Evolutionary conservation across 2,113 vertebrate species (phyloP), one percentile per base, ranked within the genome.

Genomic region (Acanthochromis polyacanthus): DNA sequence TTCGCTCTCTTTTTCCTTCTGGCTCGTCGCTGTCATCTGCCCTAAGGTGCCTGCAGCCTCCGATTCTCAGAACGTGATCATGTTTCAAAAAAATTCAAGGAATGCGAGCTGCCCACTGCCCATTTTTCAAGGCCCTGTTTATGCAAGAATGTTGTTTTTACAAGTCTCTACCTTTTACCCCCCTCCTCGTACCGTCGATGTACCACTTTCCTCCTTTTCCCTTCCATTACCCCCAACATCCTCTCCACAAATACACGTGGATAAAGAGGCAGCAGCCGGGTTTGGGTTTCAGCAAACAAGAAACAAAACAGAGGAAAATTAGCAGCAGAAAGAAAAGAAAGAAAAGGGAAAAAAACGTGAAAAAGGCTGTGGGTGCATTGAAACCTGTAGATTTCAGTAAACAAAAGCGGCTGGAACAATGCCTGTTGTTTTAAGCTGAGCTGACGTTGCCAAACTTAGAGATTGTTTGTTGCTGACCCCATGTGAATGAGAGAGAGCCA

Each of bases 401-500:
- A 93, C 92, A 92, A 92, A 89, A 91, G 85, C 62, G 46, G 0
- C 25, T 46, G 9, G 56, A 67, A 94, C 93, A 93, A 92, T 91
- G 85, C 28, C 78, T 93, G 93, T 93, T 94, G 93, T 94, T 94
- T 94, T 89, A 94, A 88, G 88, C 83, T 28, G 71, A 88, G 93
- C 93, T 94, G 93, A 95, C 90, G 65, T 80, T 78, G 92, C 84
- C 90, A 81, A 89, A 93, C 91, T 93, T 92, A 88, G 91, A 94
- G 87, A 91, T 93, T 90, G 93, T 94, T 94, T 93, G 92, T 93
- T 92, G 93, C 94, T 94, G 93, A 94, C 89, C 72, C 51, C 68
- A 84, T 92, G 75, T 91, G 84, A 93, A 85, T 90, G 66, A 66
- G 78, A 79, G 86, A 89, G 84, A 77, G 82, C 68, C 67, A 10